These are phyloP conservation scores for Blastomussa wellsi DNA, from an alignment of 92 coral and sea anemone species.

Conservation along the genomic window DNA sequence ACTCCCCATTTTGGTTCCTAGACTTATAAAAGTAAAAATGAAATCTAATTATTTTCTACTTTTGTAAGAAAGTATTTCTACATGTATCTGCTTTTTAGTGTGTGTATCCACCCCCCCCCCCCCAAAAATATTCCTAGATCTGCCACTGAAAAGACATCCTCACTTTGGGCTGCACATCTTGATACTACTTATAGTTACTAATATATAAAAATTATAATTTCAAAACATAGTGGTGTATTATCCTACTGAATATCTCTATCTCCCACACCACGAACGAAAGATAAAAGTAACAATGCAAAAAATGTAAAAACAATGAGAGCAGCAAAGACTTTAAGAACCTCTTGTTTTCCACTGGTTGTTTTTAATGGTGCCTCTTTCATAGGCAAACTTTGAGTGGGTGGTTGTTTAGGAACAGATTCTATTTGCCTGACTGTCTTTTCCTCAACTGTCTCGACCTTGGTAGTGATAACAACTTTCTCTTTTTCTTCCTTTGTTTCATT, in stretches of 20 bases:
- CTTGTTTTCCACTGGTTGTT: background rate
- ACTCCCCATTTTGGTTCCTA: too few species aligned
- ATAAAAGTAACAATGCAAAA: background rate
- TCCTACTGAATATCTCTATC: background rate
- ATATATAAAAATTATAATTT: background rate
- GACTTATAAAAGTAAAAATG: too few species aligned
- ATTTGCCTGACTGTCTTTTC: background rate
- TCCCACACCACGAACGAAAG: constrained; percentile 28
- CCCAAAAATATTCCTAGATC: too few species aligned
- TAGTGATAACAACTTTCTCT: background rate
- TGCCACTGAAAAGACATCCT: background rate
- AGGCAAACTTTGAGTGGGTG: background rate
- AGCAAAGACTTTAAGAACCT: constrained; percentile 9
- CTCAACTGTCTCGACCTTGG: background rate
- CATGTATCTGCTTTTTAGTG: too few species aligned
- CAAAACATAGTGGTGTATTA: background rate
- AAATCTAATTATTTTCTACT: too few species aligned
- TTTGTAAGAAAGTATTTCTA: too few species aligned
- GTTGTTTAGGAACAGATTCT: background rate
- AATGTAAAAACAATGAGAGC: background rate
- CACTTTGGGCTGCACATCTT: background rate
- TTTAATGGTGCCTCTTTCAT: background rate
- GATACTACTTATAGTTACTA: background rate
- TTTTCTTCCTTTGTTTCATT: constrained; percentile 23
- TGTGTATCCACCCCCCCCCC: too few species aligned